Conservation (phyloP, 2,888 invertebrate genomes). For the Ormyrus pomaceus region DNA sequence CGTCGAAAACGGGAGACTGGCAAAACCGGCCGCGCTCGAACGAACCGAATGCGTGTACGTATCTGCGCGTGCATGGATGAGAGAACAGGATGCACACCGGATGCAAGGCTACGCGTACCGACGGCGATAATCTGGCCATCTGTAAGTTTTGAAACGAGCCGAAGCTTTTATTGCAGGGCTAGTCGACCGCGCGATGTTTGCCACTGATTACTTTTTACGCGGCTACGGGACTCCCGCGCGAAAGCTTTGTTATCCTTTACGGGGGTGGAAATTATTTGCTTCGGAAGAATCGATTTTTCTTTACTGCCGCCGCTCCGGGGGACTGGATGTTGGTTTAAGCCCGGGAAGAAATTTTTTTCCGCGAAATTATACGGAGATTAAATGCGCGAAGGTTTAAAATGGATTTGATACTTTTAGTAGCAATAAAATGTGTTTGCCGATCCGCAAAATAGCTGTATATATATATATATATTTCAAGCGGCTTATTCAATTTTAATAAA, state of each 20-base stretch:
- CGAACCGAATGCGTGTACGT: neutral
- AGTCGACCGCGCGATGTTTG: constrained; percentile 3
- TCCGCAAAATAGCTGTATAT: too few species aligned
- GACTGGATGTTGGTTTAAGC: too few species aligned
- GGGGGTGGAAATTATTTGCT: constrained; percentile 3
- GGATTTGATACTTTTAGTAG: too few species aligned
- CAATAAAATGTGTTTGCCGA: too few species aligned
- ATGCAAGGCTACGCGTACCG: neutral
- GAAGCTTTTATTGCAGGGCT: constrained; percentile 12
- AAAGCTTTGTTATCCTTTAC: neutral
- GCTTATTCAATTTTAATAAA: too few species aligned
- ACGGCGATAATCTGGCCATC: constrained; percentile 41
- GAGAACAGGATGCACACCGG: neutral
- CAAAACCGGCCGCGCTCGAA: constrained; percentile 12
- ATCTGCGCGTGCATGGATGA: neutral
- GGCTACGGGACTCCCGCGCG: neutral
- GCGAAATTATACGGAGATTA: too few species aligned
- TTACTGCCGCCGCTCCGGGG: neutral
- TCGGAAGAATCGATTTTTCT: neutral
- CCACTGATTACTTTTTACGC: constrained; percentile 29
- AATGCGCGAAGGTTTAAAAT: too few species aligned
- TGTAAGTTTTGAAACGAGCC: constrained; percentile 37
- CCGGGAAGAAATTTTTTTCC: too few species aligned
- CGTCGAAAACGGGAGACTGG: constrained; percentile 26
- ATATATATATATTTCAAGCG: too few species aligned